A percentile compares a stretch with the other conserved stretches of the same genome.
Evolutionary conservation across 2,797 vertebrate species (phyloP).

Genomic region (Delichon dasypus): DNA sequence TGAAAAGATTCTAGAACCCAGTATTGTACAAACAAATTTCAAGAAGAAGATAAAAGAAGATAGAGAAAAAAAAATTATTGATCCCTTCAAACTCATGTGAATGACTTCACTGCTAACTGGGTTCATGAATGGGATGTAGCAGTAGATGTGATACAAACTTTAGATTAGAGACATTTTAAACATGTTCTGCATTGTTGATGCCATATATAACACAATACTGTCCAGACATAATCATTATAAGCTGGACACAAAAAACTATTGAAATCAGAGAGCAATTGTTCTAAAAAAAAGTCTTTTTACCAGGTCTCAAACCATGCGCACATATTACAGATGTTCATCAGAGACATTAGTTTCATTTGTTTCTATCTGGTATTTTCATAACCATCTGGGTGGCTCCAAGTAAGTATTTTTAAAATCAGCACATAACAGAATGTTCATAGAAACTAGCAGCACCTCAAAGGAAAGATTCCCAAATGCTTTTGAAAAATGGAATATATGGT

Average conservation of each 20-base stretch:
- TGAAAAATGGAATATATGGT: background rate
- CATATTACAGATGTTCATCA: background rate
- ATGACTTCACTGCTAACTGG: background rate
- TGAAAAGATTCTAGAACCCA: background rate
- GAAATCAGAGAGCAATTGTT: background rate
- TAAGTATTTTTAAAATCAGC: background rate
- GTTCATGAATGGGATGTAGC: background rate
- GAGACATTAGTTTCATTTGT: background rate
- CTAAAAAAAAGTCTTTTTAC: background rate
- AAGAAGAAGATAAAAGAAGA: background rate
- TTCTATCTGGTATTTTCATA: background rate
- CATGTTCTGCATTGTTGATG: background rate
- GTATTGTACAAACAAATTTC: background rate
- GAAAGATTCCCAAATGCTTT: background rate
- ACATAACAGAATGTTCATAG: background rate
- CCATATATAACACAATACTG: background rate
- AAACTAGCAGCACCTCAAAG: background rate
- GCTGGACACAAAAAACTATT: background rate
- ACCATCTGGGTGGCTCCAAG: background rate
- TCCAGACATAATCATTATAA: background rate
- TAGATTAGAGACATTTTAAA: background rate
- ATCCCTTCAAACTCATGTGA: background rate
- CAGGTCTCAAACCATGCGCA: background rate
- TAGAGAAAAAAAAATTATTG: background rate
- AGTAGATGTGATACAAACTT: background rate